Conservation (phyloP, 2,888 invertebrate species). For the Drosophila ustulata region DNA sequence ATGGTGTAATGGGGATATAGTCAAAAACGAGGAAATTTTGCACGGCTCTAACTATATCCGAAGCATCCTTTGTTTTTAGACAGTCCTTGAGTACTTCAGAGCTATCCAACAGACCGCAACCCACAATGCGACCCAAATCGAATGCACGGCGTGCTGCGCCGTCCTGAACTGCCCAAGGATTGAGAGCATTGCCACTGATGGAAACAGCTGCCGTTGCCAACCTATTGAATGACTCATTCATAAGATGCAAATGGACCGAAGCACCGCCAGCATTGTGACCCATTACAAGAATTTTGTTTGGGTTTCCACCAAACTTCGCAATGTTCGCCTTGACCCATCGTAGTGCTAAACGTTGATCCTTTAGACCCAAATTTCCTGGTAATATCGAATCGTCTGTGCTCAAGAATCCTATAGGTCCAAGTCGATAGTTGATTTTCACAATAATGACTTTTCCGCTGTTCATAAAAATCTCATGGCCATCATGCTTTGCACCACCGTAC, state of each 20-base stretch:
- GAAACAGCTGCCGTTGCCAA: conserved; percentile 83
- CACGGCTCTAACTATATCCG: conserved; percentile 29
- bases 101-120: conserved; percentile 86
- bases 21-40: conserved; percentile 84
- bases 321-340: conserved; percentile 57
- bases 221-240: conserved; percentile 86
- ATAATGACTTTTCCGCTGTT: conserved; percentile 87
- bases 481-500: conserved; percentile 86
- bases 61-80: conserved; percentile 74
- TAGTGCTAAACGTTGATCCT: conserved; percentile 58
- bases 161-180: conserved; percentile 87
- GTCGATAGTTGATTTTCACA: conserved; percentile 89
- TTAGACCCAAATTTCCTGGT: conserved; percentile 83
- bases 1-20: conserved; percentile 90
- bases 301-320: conserved; percentile 84
- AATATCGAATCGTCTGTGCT: conserved; percentile 90
- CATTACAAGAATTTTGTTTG: conserved; percentile 88
- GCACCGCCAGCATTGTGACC: conserved; percentile 92
- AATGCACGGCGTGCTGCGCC: conserved; percentile 87
- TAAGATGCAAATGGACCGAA: conserved; percentile 90
- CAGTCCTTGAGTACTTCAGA: conserved; percentile 85
- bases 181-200: conserved; percentile 89
- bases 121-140: conserved; percentile 87
- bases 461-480: conserved; percentile 87
- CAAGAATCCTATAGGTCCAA: conserved; percentile 91